Evolutionary conservation across 2,113 vertebrate species (phyloP).

Genomic region (Ploceus nigricollis): DNA sequence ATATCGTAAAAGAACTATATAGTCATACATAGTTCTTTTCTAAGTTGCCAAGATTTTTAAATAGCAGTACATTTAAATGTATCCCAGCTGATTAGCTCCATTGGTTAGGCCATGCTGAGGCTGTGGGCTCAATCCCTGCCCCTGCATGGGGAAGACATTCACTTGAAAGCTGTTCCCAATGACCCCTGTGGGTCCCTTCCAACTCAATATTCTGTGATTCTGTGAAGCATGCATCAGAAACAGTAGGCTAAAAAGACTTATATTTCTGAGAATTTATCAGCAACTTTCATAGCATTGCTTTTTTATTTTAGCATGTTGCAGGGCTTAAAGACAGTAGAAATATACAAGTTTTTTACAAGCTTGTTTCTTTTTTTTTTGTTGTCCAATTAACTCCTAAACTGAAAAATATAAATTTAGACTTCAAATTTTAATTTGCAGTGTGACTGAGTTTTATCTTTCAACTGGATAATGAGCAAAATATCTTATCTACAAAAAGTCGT

Average conservation of each 20-base stretch:
- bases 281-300: accelerated
- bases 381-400: neutral
- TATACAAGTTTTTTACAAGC: neutral
- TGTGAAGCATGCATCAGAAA: neutral
- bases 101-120: neutral
- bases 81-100: neutral
- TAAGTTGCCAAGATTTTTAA: neutral
- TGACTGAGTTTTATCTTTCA: neutral
- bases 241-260: neutral
- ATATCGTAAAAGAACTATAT: neutral
- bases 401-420: neutral
- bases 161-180: neutral
- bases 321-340: neutral
- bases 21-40: neutral
- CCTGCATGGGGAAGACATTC: neutral
- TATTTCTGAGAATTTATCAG: neutral
- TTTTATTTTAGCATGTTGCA: neutral
- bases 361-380: neutral
- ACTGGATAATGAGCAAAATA: neutral
- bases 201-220: neutral
- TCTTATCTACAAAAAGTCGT: neutral
- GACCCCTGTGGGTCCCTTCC: neutral
- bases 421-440: neutral
- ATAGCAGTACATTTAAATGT: neutral
- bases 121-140: neutral